These are phyloP conservation scores for Cassiopea andromeda DNA, from an alignment of 30 jellyfish, hydroid and myxozoan species.

Conservation along the genomic window DNA sequence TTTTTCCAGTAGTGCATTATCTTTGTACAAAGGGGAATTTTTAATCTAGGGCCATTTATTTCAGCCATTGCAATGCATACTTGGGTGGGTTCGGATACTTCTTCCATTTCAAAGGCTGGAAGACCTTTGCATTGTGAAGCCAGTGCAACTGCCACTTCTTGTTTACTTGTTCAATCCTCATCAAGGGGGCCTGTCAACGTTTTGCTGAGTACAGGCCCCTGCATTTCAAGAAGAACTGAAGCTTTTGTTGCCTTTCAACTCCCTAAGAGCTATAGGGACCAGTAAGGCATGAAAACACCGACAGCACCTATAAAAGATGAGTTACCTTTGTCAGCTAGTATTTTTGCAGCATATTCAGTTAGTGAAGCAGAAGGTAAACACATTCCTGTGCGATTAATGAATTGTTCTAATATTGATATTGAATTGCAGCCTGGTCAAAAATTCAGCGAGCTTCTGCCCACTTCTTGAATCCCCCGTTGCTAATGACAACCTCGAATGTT, in stretches of 20 bases:
- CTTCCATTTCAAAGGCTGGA: not conserved
- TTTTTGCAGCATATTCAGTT: constrained; percentile 32
- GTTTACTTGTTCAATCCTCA: constrained; percentile 28
- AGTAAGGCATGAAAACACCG: constrained; percentile 38
- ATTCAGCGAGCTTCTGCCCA: constrained; percentile 22
- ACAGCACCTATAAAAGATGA: not conserved
- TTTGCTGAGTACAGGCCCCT: not conserved
- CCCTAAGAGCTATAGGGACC: constrained; percentile 38
- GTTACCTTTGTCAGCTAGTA: not conserved
- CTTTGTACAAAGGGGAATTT: not conserved
- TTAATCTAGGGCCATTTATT: not conserved
- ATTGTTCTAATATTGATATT: constrained; percentile 15
- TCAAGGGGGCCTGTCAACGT: not conserved
- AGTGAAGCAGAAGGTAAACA: constrained; percentile 18
- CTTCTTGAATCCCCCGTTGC: constrained; percentile 15
- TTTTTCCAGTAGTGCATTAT: not conserved
- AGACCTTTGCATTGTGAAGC: not conserved
- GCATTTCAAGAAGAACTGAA: constrained; percentile 33
- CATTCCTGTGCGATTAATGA: constrained; percentile 28
- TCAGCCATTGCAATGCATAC: not conserved
- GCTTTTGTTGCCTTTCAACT: constrained; percentile 11
- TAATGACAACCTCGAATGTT: not conserved
- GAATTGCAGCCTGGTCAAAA: constrained; percentile 40
- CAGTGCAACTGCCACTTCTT: not conserved
- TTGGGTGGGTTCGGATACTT: not conserved